These are phyloP conservation scores for Lithobates sylvaticus DNA, from an alignment of 2,797 vertebrate species.

Conservation along the genomic window DNA sequence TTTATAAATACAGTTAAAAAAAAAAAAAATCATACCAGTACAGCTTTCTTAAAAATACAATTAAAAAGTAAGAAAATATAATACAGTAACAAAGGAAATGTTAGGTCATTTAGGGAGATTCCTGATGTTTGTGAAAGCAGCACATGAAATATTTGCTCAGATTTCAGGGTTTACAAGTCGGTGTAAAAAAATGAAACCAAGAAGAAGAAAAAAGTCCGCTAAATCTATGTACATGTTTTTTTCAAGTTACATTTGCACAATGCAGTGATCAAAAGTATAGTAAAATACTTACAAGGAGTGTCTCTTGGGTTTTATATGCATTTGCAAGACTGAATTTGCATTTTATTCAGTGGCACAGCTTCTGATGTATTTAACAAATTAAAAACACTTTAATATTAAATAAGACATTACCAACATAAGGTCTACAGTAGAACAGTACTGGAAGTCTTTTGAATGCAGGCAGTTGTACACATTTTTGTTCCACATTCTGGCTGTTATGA, in stretches of 20 bases:
- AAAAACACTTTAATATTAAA: conserved; percentile 48
- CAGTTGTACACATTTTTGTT: conserved; percentile 33
- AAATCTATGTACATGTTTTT: conserved; percentile 11
- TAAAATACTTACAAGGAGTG: conserved; percentile 21
- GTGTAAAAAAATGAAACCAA: too few species aligned
- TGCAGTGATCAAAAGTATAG: too few species aligned
- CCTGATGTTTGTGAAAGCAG: conserved; percentile 26
- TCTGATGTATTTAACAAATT: conserved; percentile 6
- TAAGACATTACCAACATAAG: conserved; percentile 42
- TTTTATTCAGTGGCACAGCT: conserved; percentile 21
- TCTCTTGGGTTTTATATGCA: not conserved
- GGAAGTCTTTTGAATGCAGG: conserved; percentile 17
- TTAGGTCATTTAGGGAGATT: not conserved
- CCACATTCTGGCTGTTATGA: not conserved
- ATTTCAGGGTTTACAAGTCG: not conserved
- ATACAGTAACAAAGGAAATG: conserved; percentile 37
- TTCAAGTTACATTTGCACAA: not conserved
- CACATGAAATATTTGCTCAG: conserved; percentile 42
- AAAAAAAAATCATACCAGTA: conserved; percentile 76
- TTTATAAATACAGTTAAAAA: conserved; percentile 81
- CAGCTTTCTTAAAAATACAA: conserved; percentile 76
- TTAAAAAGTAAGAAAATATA: conserved; percentile 56
- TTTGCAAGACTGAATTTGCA: not conserved
- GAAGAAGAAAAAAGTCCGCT: not conserved
- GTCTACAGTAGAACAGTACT: conserved; percentile 21